phyloP scores from a whole-genome alignment of 2,797 vertebrate genomes.

The Acridotheres tristis region DNA sequence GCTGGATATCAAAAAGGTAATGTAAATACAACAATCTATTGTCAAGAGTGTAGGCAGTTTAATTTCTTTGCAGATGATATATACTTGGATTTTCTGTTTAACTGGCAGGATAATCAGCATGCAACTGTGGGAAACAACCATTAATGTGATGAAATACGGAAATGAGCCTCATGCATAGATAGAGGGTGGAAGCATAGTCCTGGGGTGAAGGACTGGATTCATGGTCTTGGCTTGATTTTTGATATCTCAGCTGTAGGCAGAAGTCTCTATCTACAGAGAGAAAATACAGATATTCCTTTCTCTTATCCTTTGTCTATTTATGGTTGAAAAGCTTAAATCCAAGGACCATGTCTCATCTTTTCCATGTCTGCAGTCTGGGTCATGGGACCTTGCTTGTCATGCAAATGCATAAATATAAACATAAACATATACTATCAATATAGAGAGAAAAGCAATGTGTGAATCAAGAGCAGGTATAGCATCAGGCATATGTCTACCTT shows the following conservation, averaged over 20 bases:
- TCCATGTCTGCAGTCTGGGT: not conserved
- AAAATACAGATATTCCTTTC: not conserved
- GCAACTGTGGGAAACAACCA: not conserved
- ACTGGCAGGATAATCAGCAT: slow-evolving; percentile 37
- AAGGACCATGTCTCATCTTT: not conserved
- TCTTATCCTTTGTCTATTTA: not conserved
- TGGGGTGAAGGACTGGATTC: not conserved
- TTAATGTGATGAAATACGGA: slow-evolving; percentile 28
- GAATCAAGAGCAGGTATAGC: not conserved
- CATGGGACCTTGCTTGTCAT: not conserved
- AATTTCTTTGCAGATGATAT: slow-evolving; percentile 42
- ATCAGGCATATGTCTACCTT: not conserved
- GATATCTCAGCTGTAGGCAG: not conserved
- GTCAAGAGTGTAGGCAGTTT: not conserved
- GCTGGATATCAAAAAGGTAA: slow-evolving; percentile 12
- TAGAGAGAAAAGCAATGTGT: not conserved
- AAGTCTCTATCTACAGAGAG: not conserved
- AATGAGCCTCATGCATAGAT: not conserved
- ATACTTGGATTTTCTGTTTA: slow-evolving; percentile 33
- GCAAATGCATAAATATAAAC: not conserved
- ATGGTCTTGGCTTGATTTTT: not conserved
- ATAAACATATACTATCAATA: not conserved
- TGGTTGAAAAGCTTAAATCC: not conserved
- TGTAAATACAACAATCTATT: slow-evolving; percentile 40
- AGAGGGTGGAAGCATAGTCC: not conserved